A percentile compares a stretch with the other conserved stretches of the same genome.
Conservation (phyloP, 2,888 invertebrate species). For the Cerastis leucographa region DNA sequence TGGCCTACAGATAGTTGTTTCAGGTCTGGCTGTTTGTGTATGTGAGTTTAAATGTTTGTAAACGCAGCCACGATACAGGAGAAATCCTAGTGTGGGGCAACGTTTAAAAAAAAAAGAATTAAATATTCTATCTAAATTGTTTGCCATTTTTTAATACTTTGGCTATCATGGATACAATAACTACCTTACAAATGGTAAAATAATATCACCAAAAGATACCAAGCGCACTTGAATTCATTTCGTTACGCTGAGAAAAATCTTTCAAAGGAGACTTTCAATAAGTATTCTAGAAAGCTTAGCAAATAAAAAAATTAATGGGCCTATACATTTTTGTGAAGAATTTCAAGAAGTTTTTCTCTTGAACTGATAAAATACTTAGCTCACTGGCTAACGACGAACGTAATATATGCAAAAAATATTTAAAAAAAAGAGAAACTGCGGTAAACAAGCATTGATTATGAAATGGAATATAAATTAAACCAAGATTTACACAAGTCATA, state of each 20-base stretch:
- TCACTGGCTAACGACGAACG: not conserved
- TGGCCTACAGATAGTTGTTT: no score
- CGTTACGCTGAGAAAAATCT: conserved; percentile 9
- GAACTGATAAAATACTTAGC: not conserved
- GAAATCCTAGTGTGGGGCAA: no score
- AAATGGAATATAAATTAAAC: not conserved
- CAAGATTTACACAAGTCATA: not conserved
- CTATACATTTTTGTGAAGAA: not conserved
- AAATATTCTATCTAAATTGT: not conserved
- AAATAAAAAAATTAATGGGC: not conserved
- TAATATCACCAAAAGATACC: conserved; percentile 15
- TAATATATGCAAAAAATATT: no score
- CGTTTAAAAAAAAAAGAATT: no score
- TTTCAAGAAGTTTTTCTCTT: no score
- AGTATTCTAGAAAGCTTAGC: conserved; percentile 16
- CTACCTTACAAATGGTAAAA: conserved; percentile 13
- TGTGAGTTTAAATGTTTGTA: no score
- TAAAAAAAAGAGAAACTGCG: not conserved
- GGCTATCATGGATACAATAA: not conserved
- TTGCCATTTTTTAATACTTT: not conserved
- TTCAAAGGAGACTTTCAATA: conserved; percentile 16
- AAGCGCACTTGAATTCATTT: conserved; percentile 40
- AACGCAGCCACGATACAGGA: no score
- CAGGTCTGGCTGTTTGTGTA: no score
- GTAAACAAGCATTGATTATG: not conserved